phyloP scores from a whole-genome alignment of 2,113 vertebrate species.

The Lophius piscatorius region DNA sequence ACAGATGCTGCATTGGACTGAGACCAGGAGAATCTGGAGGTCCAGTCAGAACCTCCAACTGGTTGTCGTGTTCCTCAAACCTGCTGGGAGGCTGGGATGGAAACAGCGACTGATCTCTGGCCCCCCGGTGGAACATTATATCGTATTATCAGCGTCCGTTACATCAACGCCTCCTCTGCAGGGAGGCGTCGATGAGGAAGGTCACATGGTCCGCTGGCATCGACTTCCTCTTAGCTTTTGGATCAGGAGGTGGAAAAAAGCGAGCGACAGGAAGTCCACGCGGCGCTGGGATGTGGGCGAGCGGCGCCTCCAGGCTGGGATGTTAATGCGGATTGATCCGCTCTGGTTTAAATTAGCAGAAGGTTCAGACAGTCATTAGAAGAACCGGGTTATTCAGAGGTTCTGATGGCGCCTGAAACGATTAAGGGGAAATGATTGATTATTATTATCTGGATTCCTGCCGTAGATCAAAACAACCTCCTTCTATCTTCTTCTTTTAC shows the following conservation, averaged over 20 bases:
- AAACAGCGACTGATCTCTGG: slow-evolving; percentile 20
- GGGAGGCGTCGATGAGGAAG: background rate
- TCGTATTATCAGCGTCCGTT: slow-evolving; percentile 28
- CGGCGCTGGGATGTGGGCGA: background rate
- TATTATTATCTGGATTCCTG: too few relatives aligned
- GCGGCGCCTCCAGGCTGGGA: slow-evolving; percentile 36
- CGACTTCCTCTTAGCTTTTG: background rate
- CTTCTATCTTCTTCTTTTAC: too few relatives aligned
- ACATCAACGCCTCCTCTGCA: slow-evolving; percentile 9
- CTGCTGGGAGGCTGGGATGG: too few relatives aligned
- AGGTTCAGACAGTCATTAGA: slow-evolving; percentile 43
- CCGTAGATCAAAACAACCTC: too few relatives aligned
- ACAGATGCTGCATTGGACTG: too few relatives aligned
- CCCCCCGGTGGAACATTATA: slow-evolving; percentile 23
- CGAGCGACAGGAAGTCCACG: background rate
- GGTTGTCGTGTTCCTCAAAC: too few relatives aligned
- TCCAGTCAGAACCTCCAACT: too few relatives aligned
- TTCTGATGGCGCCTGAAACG: too few relatives aligned
- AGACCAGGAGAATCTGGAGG: too few relatives aligned
- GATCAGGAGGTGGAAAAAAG: background rate
- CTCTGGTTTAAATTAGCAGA: slow-evolving; percentile 44
- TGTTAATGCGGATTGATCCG: slow-evolving; percentile 66
- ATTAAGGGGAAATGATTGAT: too few relatives aligned
- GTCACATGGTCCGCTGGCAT: background rate
- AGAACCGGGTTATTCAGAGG: slow-evolving; percentile 1